Conservation (phyloP, 2,797 vertebrate species). For the Odontamblyopus lacepedii region DNA sequence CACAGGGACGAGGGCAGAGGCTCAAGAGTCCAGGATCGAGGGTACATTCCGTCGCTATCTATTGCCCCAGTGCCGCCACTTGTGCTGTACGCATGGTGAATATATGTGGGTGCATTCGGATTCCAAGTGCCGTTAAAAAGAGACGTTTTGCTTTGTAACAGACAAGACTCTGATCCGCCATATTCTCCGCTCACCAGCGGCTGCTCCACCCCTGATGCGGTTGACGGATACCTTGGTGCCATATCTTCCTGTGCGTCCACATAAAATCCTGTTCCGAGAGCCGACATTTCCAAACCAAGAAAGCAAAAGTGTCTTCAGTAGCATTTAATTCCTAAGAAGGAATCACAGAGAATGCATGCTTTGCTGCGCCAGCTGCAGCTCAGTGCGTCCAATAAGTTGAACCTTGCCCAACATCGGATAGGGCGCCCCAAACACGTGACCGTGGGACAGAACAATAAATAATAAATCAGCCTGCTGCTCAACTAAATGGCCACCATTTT, state of each 20-base stretch:
- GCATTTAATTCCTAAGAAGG: constrained; percentile 66
- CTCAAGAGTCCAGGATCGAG: constrained; percentile 95
- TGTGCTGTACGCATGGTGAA: constrained; percentile 84
- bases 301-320: constrained; percentile 32
- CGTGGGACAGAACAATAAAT: constrained; percentile 96
- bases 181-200: constrained; percentile 84
- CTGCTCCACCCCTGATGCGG: constrained; percentile 81
- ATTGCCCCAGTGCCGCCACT: constrained; percentile 53
- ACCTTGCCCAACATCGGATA: constrained; percentile 88
- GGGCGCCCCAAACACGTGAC: constrained; percentile 88
- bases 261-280: constrained; percentile 91
- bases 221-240: constrained; percentile 85
- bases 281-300: constrained; percentile 83
- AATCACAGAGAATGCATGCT: constrained; percentile 84
- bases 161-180: constrained; percentile 90
- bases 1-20: constrained; percentile 89
- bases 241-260: constrained; percentile 92
- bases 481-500: constrained; percentile 96
- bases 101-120: constrained; percentile 86
- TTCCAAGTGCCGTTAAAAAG: constrained; percentile 93
- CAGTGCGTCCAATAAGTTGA: constrained; percentile 94
- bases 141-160: constrained; percentile 91
- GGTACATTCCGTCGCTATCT: constrained; percentile 92
- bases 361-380: constrained; percentile 84
- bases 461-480: constrained; percentile 95